phyloP scores from a whole-genome alignment of 2,888 invertebrate species.

The Resseliella maxima region DNA sequence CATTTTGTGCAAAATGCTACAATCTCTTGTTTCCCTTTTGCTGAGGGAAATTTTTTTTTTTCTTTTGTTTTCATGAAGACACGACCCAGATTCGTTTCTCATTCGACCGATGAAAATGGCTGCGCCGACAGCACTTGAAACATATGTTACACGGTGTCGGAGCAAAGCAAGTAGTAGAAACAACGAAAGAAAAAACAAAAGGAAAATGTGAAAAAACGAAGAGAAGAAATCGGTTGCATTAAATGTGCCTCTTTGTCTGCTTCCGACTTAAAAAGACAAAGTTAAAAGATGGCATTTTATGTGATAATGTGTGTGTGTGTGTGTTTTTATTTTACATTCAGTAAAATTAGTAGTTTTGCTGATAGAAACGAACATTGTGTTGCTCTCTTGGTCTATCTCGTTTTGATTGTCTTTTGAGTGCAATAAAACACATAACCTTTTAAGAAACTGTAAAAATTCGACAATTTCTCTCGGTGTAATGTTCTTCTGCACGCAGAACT shows the following conservation, averaged over 20 bases:
- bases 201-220: background rate
- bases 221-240: background rate
- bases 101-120: background rate
- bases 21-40: too few relatives aligned
- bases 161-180: background rate
- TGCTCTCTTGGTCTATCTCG: background rate
- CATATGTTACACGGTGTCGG: too few relatives aligned
- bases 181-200: background rate
- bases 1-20: background rate
- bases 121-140: too few relatives aligned
- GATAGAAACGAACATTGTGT: background rate
- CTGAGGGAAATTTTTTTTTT: background rate
- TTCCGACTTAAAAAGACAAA: slow-evolving; percentile 10
- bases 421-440: slow-evolving; percentile 10
- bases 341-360: background rate
- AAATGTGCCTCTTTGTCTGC: slow-evolving; percentile 3
- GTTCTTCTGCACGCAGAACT: slow-evolving; percentile 6
- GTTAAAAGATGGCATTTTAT: background rate
- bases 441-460: background rate
- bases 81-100: background rate
- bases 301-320: slow-evolving; percentile 18
- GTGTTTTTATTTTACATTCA: background rate
- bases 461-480: background rate
- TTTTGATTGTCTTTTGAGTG: slow-evolving; percentile 29
- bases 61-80: background rate